These are phyloP conservation scores for Actinemys pallida DNA, from an alignment of 2,113 vertebrate genomes.

Conservation along the genomic window DNA sequence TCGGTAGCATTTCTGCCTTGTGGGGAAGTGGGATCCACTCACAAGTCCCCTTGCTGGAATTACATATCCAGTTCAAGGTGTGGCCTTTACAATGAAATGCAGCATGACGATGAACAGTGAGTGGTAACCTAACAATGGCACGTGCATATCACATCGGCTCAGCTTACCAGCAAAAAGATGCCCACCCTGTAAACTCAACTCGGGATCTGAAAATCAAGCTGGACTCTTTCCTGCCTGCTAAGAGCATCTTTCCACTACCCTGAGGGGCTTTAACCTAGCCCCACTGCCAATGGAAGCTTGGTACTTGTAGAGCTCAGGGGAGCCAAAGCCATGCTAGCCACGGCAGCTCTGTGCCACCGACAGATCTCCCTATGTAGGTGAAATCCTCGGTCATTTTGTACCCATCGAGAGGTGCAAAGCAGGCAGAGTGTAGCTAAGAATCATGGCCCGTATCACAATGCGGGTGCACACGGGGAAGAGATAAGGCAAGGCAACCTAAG, in stretches of 20 bases:
- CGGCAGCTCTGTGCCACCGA: neutral
- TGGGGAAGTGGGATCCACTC: neutral
- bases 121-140: no score
- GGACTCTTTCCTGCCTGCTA: neutral
- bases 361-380: neutral
- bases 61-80: neutral
- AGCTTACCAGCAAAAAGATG: neutral
- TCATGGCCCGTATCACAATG: neutral
- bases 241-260: neutral
- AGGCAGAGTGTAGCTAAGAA: neutral
- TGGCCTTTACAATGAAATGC: rapidly evolving
- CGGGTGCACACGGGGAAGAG: neutral
- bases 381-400: neutral
- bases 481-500: neutral
- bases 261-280: neutral
- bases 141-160: neutral
- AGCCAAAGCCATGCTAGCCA: neutral
- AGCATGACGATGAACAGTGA: neutral
- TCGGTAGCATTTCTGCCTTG: neutral
- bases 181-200: neutral
- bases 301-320: neutral
- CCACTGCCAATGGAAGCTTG: neutral
- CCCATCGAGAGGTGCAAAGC: neutral
- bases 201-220: neutral
- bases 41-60: neutral